phyloP scores from a whole-genome alignment of 2,113 vertebrate genomes.

The Nesogale talazaci region DNA sequence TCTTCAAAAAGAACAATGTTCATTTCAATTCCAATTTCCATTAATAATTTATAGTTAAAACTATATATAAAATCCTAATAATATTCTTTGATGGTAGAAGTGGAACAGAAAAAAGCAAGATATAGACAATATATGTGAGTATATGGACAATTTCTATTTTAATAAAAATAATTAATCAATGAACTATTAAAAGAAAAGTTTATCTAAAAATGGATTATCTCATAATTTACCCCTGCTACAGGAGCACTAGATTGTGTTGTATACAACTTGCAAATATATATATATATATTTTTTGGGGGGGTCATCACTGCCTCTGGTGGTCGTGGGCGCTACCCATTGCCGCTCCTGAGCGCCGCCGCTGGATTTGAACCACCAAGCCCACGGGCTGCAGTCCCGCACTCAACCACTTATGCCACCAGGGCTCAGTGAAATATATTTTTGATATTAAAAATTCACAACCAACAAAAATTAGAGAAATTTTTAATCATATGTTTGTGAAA shows the following conservation, averaged over 20 bases:
- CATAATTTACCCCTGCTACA: constrained; percentile 7
- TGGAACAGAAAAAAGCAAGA: neutral
- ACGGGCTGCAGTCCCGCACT: no score
- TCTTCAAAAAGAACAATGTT: constrained; percentile 21
- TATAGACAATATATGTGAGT: neutral
- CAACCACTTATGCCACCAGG: no score
- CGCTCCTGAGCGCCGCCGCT: no score
- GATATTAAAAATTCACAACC: constrained; percentile 22
- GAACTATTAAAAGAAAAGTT: neutral
- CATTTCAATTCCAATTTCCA: neutral
- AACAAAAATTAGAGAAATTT: neutral
- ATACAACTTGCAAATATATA: neutral
- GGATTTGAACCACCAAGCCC: no score
- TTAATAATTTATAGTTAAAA: neutral
- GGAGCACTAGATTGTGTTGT: neutral
- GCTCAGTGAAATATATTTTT: constrained; percentile 32
- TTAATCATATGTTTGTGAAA: neutral
- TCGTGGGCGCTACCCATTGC: no score
- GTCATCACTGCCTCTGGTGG: no score
- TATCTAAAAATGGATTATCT: constrained; percentile 13
- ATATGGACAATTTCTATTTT: neutral
- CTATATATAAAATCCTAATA: neutral
- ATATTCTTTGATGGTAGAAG: neutral
- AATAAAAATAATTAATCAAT: neutral
- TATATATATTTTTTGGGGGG: no score